Evolutionary conservation across 2,888 invertebrate genomes (phyloP), one percentile per base, ranked within the genome.

Genomic region (Galeopsomyia nigrocyanea): DNA sequence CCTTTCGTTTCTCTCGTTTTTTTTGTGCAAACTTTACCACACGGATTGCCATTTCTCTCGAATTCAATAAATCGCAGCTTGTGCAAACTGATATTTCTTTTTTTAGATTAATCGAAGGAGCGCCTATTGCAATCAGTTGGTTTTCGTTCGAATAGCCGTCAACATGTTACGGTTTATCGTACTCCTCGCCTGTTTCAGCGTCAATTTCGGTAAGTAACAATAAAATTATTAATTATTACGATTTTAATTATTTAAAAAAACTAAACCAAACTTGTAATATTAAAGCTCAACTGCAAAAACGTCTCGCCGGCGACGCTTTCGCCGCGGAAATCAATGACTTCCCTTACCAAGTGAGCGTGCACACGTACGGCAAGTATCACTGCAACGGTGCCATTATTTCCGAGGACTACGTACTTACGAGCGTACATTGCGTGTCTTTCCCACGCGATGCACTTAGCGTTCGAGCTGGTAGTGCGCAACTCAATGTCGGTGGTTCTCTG

Each of bases 381-480:
- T 91, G 91, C 77, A 90, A 91, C 0, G 91, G 89, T 0, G 86
- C 89, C 1, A 87, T 90, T 14, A 84, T 91, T 6, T 87, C 87
- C 39, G 84, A 80, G 16, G 84, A 87, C 49, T 87, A 88, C 13
- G 83, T 91, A 1, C 71, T 91, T 0, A 90, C 90, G 0, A 91
- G 91, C 10, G 90, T 90, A 1, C 90, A 91, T 78, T 91, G 91
- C 75, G 79, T 88, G 86, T 86, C 87, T 46, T 53, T 78, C 74
- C 58, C 64, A 75, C 10, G 58, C 69, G 60, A 53, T 9, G 55
- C 19, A 21, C 68, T 79, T 0, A 73, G 67, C 1, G 81, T 91
- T 0, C 88, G 91, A 7, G 77, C 78, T 3, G 80, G 80, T 10
- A 76, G 89, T 5, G 88, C 90, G 0, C 87, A 87, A 31, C 88